A percentile compares a stretch with the other conserved stretches of the same genome.
These are phyloP conservation scores for Corydoras maculifer DNA, from an alignment of 2,113 vertebrate genomes.

Conservation along the genomic window DNA sequence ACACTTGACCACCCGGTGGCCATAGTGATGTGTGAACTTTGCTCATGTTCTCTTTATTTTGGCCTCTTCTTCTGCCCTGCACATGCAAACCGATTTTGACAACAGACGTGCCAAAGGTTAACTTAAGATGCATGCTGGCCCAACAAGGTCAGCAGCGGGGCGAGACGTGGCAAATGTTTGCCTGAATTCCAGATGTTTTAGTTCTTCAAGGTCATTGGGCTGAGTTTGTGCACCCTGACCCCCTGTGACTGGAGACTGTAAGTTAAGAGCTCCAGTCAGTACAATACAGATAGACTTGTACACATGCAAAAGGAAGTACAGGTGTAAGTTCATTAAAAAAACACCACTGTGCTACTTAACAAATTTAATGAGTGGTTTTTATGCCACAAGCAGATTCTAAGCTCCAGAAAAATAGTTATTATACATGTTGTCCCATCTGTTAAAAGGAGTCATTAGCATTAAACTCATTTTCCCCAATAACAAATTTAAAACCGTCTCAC, in stretches of 20 bases:
- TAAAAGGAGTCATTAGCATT: too few relatives aligned
- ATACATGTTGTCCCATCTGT: too few relatives aligned
- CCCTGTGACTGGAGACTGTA: conserved; percentile 10
- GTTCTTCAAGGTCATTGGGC: conserved; percentile 13
- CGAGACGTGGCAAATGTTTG: conserved; percentile 14
- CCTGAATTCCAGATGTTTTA: conserved; percentile 31
- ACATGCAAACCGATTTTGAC: conserved; percentile 33
- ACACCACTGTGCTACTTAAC: background rate
- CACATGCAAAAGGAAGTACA: conserved; percentile 10
- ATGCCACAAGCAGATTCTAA: too few relatives aligned
- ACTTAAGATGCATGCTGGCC: conserved; percentile 9
- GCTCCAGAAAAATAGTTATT: too few relatives aligned
- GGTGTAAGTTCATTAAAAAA: background rate
- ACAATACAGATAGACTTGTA: conserved; percentile 8
- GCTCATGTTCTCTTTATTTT: conserved; percentile 28
- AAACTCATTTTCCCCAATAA: too few relatives aligned
- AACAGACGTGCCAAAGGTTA: conserved; percentile 21
- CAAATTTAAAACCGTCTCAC: too few relatives aligned
- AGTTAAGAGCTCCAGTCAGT: conserved; percentile 19
- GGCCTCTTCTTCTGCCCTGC: conserved; percentile 12
- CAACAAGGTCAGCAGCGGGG: conserved; percentile 5
- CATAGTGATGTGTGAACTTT: conserved; percentile 31
- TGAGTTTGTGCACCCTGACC: conserved; percentile 10
- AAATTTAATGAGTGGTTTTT: background rate
- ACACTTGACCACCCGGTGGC: conserved; percentile 29